Percentiles rank a stretch among this genome's conserved stretches.
Conservation (phyloP, 1,140 invertebrate species). For the Caenorhabditis brenneri region DNA sequence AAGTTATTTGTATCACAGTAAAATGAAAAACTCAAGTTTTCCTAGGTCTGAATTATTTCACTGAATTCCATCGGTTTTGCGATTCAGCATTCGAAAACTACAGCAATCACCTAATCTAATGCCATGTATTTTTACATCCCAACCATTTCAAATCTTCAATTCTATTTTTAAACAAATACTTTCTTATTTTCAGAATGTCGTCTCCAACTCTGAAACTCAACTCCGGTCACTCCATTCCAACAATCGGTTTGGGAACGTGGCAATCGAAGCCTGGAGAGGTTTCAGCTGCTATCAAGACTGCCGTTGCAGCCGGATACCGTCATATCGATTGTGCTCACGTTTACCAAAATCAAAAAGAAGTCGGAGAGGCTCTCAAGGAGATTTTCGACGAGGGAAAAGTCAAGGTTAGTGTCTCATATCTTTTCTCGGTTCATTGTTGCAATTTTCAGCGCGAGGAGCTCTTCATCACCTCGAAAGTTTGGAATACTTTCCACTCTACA, state of each 20-base stretch:
- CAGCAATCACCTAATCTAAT: too few species aligned
- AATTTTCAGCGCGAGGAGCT: conserved; percentile 80
- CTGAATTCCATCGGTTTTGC: too few species aligned
- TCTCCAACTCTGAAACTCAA: conserved; percentile 73
- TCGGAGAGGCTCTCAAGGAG: conserved; percentile 80
- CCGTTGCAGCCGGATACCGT: conserved; percentile 84
- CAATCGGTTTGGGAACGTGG: conserved; percentile 82
- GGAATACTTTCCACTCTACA: conserved; percentile 74
- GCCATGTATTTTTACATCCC: too few species aligned
- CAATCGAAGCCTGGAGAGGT: conserved; percentile 78
- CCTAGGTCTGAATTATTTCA: too few species aligned
- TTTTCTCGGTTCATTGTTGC: not conserved
- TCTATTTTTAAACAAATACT: too few species aligned
- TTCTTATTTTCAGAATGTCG: conserved; percentile 7
- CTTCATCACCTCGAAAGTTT: conserved; percentile 78
- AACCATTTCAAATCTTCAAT: not conserved
- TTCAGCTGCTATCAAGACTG: conserved; percentile 78
- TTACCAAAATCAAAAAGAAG: conserved; percentile 85
- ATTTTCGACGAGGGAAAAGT: conserved; percentile 78
- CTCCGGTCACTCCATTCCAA: conserved; percentile 77
- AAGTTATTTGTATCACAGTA: too few species aligned
- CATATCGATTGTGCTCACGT: conserved; percentile 86
- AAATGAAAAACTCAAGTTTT: too few species aligned
- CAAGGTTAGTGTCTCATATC: conserved; percentile 51
- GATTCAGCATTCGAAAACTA: too few species aligned